Conservation (phyloP, 30 jellyfish, hydroid and myxozoan genomes). For the Turritopsis dohrnii region DNA sequence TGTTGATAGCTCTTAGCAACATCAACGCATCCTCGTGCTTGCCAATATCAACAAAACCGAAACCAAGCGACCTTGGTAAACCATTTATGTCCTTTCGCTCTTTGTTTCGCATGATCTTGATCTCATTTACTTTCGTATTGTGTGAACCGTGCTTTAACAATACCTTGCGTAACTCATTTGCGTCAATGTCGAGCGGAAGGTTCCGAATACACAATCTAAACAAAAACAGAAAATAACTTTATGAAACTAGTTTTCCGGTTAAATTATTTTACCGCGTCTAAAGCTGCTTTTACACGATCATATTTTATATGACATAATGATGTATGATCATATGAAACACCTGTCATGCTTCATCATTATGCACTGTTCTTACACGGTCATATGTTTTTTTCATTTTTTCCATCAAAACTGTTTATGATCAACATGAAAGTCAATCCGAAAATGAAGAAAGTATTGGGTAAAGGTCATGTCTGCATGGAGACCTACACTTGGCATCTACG, state of each 20-base stretch:
- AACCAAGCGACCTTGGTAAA: constrained; percentile 73
- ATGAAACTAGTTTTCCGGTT: not conserved
- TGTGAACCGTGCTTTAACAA: constrained; percentile 27
- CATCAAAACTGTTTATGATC: too few relatives aligned
- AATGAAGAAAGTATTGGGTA: too few relatives aligned
- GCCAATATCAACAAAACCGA: constrained; percentile 72
- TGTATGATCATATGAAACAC: too few relatives aligned
- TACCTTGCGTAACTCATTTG: constrained; percentile 36
- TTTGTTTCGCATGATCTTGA: constrained; percentile 67
- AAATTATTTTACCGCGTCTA: too few relatives aligned
- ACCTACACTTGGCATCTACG: too few relatives aligned
- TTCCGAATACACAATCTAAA: constrained; percentile 86
- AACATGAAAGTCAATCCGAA: too few relatives aligned
- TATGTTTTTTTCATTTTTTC: too few relatives aligned
- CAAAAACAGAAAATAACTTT: not conserved
- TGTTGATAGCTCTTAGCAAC: constrained; percentile 55
- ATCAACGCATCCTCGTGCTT: constrained; percentile 74
- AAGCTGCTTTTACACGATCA: too few relatives aligned
- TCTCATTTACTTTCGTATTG: constrained; percentile 31
- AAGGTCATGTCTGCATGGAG: too few relatives aligned
- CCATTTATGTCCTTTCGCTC: constrained; percentile 77
- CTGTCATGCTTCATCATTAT: too few relatives aligned
- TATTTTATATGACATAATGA: too few relatives aligned
- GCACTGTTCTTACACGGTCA: too few relatives aligned
- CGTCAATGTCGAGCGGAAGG: constrained; percentile 60